These are phyloP conservation scores for Tolmerus cingulatus DNA, from an alignment of 2,888 invertebrate species.

Conservation along the genomic window DNA sequence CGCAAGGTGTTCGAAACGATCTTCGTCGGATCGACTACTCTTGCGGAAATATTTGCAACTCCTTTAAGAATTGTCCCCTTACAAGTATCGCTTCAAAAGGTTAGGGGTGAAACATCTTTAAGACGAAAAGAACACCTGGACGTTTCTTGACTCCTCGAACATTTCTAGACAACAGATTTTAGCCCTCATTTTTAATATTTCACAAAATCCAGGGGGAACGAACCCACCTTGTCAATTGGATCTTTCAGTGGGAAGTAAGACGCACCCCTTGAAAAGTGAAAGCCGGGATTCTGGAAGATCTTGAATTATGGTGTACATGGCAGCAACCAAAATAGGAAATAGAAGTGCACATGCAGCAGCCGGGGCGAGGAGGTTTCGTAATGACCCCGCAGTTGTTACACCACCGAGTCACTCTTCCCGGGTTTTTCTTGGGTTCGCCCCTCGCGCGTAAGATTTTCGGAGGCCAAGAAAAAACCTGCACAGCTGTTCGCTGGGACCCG, in stretches of 20 bases:
- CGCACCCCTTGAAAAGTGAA: constrained; percentile 9
- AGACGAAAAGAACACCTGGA: background rate
- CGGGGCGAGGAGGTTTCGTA: background rate
- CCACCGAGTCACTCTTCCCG: background rate
- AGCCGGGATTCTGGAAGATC: background rate
- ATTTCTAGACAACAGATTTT: background rate
- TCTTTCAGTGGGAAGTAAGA: constrained; percentile 5
- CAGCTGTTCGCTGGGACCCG: background rate
- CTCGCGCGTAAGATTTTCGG: background rate
- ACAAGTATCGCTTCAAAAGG: background rate
- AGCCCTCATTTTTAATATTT: constrained; percentile 3
- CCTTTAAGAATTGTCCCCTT: background rate
- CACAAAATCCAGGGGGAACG: background rate
- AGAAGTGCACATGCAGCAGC: background rate
- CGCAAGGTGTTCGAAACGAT: background rate
- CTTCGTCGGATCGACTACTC: background rate
- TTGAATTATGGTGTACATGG: background rate
- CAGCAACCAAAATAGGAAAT: constrained; percentile 14
- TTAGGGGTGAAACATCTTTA: background rate
- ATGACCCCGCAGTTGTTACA: background rate
- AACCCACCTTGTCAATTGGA: constrained; percentile 20
- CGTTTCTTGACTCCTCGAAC: constrained; percentile 6
- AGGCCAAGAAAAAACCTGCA: constrained; percentile 4
- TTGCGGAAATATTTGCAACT: background rate
- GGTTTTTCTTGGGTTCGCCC: background rate